Percentiles rank a stretch among this genome's conserved stretches.
Conservation (phyloP, 2,797 vertebrate genomes). For the Acipenser ruthenus region DNA sequence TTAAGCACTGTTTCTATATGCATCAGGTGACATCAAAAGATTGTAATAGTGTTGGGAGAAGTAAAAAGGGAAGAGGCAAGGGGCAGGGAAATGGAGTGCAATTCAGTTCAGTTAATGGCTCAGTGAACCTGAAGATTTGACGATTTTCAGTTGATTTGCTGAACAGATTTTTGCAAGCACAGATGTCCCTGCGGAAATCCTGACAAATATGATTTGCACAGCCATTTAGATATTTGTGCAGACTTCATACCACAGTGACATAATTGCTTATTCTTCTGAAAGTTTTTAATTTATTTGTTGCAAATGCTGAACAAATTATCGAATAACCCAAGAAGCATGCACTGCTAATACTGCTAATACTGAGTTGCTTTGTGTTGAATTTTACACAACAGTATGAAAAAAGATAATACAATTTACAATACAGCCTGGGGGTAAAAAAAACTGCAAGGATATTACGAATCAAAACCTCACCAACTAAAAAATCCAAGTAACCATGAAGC, state of each 20-base stretch:
- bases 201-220: neutral
- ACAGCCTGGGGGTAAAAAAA: neutral
- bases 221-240: neutral
- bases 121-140: constrained; percentile 1
- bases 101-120: constrained; percentile 4
- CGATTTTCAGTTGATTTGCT: constrained; percentile 2
- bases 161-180: neutral
- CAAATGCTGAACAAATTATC: neutral
- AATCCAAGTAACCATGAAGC: neutral
- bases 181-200: neutral
- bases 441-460: neutral
- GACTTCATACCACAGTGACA: neutral
- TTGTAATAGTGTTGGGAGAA: neutral
- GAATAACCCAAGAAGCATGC: neutral
- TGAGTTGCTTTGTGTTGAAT: neutral
- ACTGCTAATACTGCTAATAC: neutral
- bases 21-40: neutral
- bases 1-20: neutral
- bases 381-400: neutral
- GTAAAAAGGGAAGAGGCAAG: neutral
- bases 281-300: constrained; percentile 1
- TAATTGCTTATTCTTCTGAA: neutral
- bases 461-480: neutral
- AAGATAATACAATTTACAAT: neutral
- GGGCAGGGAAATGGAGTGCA: neutral